phyloP scores from a whole-genome alignment of 2,113 vertebrate genomes.

The Cryptotis parvus region DNA sequence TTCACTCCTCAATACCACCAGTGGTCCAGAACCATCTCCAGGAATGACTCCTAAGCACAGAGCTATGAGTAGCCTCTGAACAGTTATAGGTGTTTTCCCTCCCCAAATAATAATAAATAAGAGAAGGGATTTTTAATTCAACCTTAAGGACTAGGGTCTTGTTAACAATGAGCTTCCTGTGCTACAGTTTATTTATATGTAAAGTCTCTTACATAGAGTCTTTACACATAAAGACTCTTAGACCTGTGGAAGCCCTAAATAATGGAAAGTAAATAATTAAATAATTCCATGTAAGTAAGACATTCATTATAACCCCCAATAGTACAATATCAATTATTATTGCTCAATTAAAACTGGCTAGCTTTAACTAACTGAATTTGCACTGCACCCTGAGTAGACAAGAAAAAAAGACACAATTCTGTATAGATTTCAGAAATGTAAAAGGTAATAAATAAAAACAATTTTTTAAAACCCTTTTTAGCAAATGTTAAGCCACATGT shows the following conservation, averaged over 20 bases:
- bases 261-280: conserved; percentile 15
- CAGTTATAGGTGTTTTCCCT: too few relatives aligned
- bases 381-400: conserved; percentile 48
- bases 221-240: too few relatives aligned
- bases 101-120: neutral
- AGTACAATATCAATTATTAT: conserved; percentile 12
- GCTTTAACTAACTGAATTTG: conserved; percentile 64
- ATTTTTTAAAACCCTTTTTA: conserved; percentile 36
- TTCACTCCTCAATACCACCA: too few relatives aligned
- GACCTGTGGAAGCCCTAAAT: neutral
- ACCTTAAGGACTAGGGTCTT: neutral
- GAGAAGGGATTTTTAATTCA: neutral
- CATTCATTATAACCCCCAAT: neutral
- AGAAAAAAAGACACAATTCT: conserved; percentile 63
- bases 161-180: neutral
- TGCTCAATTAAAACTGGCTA: conserved; percentile 66
- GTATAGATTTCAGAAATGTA: conserved; percentile 67
- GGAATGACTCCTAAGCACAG: too few relatives aligned
- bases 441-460: conserved; percentile 74
- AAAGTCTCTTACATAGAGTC: neutral
- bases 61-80: too few relatives aligned
- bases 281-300: neutral
- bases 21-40: too few relatives aligned
- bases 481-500: conserved; percentile 38
- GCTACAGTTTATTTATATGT: neutral